Evolutionary conservation across 2,113 vertebrate species (phyloP).

Genomic region (Emydocephalus ijimae): DNA sequence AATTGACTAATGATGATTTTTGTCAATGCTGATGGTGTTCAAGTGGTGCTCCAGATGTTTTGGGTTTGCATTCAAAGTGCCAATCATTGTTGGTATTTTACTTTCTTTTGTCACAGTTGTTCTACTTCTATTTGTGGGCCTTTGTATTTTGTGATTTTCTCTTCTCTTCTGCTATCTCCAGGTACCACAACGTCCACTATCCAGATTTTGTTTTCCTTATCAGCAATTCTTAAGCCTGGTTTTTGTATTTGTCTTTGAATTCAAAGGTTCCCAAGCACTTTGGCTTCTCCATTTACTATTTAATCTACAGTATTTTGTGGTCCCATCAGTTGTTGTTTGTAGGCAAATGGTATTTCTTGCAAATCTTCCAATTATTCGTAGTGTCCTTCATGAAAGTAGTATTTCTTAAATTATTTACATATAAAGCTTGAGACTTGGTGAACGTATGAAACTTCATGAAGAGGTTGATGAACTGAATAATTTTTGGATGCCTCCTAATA

Average conservation of each 20-base stretch:
- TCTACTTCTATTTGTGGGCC: background rate
- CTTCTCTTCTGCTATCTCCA: background rate
- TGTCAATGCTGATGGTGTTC: background rate
- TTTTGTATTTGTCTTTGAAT: background rate
- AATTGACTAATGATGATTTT: background rate
- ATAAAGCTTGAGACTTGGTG: background rate
- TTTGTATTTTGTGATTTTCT: background rate
- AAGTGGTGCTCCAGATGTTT: background rate
- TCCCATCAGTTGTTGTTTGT: background rate
- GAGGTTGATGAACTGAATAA: background rate
- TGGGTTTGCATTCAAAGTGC: background rate
- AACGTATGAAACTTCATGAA: background rate
- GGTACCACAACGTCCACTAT: background rate
- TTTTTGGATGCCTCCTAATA: background rate
- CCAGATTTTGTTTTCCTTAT: background rate
- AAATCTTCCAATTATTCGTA: background rate
- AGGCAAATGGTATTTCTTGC: background rate
- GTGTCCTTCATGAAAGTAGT: background rate
- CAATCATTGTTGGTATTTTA: background rate
- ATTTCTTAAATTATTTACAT: background rate
- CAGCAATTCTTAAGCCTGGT: background rate
- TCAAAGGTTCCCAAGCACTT: background rate
- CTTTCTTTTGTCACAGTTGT: background rate
- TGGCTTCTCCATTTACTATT: background rate
- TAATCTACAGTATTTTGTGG: background rate